These are phyloP conservation scores for Parauchenoglanis ngamensis DNA, from an alignment of 2,797 vertebrate genomes.

Conservation along the genomic window DNA sequence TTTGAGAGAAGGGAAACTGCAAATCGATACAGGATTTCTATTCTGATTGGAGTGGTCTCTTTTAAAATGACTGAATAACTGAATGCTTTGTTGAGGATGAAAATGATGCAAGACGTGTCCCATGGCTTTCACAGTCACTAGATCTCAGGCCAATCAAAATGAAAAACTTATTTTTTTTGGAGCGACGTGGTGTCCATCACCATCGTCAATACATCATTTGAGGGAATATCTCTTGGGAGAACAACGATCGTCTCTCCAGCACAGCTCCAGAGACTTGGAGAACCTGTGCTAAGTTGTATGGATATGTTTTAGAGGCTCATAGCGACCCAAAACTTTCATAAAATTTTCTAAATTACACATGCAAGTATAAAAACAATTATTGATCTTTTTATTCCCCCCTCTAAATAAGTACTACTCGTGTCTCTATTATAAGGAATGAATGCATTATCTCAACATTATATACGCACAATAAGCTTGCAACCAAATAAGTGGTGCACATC, in stretches of 20 bases:
- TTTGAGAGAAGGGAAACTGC: not conserved
- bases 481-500: too few relatives aligned
- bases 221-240: too few relatives aligned
- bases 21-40: not conserved
- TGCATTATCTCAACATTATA: not conserved
- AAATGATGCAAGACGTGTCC: not conserved
- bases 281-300: not conserved
- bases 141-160: not conserved
- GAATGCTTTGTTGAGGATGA: not conserved
- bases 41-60: not conserved
- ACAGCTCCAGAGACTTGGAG: not conserved
- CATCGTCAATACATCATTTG: not conserved
- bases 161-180: not conserved
- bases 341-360: not conserved
- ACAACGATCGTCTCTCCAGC: too few relatives aligned
- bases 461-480: not conserved
- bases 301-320: not conserved
- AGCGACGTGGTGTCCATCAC: not conserved
- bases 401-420: not conserved
- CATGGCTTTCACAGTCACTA: not conserved
- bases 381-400: not conserved
- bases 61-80: not conserved
- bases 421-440: not conserved
- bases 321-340: not conserved
- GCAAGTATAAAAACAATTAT: not conserved